Evolutionary conservation across 2,113 vertebrate species (phyloP), one percentile per base, ranked within the genome.

Genomic region (Serilophus lunatus): DNA sequence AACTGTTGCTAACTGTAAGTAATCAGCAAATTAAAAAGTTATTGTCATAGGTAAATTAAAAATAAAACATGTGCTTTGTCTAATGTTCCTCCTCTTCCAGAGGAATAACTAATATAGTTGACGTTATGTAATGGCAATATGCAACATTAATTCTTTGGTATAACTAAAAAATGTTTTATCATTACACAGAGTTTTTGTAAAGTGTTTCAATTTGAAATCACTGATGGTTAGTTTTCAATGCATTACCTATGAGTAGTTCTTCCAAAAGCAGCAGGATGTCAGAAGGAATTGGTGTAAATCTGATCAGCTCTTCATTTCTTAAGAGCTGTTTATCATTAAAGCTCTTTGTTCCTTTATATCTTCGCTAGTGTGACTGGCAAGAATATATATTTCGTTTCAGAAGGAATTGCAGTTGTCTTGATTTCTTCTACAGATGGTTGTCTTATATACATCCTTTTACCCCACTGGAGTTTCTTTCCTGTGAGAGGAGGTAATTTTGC

Each of bases 61-160:
- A 82, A 57, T 25, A 70, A 82, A 70, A 13, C 5, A 57, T 25
- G 5, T 93, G 12, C 17, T 89, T 80, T 81, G 28, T 35, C 56
- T 83, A 40, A 47, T 13, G 4, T 53, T 51, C 11, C 6, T 79
- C 4, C 20, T 72, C 10, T 76, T 71, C 24, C 50, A 31, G 61
- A 87, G 13, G 36, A 38, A 13, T 66, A 79, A 49, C 26, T 56
- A 78, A 44, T 40, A 54, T 18, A 28, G 17, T 42, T 49, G 49
- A 7, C 17, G 16, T 51, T 87, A 57, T 12, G 10, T 50, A 59
- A 33, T 47, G 82, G 56, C 35, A 69, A 26, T 4, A 17, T 20
- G 13, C 18, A 38, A 22, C 7, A 17, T 44, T 54, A 56, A 33
- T 77, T 49, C 6, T 70, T 85, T 0, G 0, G 13, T 44, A 20